These are phyloP conservation scores for Caiman crocodilus DNA, from an alignment of 2,797 vertebrate genomes.

Conservation along the genomic window DNA sequence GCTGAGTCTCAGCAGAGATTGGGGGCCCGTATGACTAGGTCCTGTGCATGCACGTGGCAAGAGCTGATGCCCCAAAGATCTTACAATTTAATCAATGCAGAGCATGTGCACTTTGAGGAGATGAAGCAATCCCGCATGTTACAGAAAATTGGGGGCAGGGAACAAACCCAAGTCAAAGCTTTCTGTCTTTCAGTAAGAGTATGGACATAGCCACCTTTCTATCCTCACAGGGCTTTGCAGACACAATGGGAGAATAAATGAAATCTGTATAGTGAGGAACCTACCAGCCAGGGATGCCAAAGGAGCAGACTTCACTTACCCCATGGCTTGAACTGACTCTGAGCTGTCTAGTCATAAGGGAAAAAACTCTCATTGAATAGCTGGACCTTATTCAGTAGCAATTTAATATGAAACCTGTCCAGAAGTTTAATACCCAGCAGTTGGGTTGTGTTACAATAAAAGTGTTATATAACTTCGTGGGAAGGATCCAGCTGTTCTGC, in stretches of 20 bases:
- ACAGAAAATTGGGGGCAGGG: too few relatives aligned
- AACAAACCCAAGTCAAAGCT: too few relatives aligned
- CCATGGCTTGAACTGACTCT: neutral
- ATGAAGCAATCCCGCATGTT: neutral
- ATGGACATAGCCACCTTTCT: neutral
- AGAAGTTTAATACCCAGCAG: neutral
- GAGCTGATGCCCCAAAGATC: neutral
- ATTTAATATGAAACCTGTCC: neutral
- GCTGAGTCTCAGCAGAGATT: neutral
- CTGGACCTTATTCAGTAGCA: neutral
- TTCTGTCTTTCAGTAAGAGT: too few relatives aligned
- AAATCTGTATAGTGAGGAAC: neutral
- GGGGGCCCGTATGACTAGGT: neutral
- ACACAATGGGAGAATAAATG: neutral
- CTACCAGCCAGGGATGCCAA: neutral
- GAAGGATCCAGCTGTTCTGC: neutral
- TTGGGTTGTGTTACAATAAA: neutral
- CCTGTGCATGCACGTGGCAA: neutral
- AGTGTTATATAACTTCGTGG: neutral
- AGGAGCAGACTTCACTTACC: too few relatives aligned
- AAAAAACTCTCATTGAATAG: neutral
- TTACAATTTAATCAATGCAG: neutral
- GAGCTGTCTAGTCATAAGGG: neutral
- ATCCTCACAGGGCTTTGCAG: neutral
- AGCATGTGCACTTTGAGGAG: too few relatives aligned